Evolutionary conservation across 1,140 invertebrate genomes (phyloP), one percentile per base, ranked within the genome.

Genomic region (Heliconius himera): DNA sequence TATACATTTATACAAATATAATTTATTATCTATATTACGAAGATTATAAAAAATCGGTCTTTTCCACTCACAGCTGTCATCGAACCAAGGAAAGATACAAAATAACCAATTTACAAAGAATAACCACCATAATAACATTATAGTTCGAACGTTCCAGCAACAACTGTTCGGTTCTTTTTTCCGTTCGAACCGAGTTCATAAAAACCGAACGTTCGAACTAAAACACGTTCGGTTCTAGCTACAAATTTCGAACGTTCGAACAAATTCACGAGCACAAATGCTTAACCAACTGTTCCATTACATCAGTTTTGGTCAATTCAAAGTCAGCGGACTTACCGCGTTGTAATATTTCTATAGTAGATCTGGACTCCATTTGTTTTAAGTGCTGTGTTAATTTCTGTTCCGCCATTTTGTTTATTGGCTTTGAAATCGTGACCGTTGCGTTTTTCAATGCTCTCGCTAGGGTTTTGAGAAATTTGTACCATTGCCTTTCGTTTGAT

Each of bases 401-500:
- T 36, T 91, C 88, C 0, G 87, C 73, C n/a, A 94, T 51, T 66
- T 66, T 66, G 22, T 66, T 66, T 0, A 84, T 26, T 0, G 93
- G 91, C 16, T 81, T 87, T 0, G 91, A 86, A 0, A 93, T 90
- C 0, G 74, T 81, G 0, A 93, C 76, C 0, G 82, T 88, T 0
- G 90, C 90, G 81, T 88, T 87, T 73, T 93, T 92, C 1, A 94
- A 80, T 0, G 93, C 88, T 36, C 92, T 78, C 0, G 92, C 91
- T 0, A 93, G 74, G 0, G 88, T 93, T 70, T 93, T 93, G 13
- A 94, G 86, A 84, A 94, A 94, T 77, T 92, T 94, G 60, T 86
- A 90, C 93, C 93, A 94, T 72, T 93, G 93, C 0, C 92, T 83
- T 70, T 94, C 93, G 82, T 89, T 90, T 13, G 91, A 85, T 0